phyloP scores from a whole-genome alignment of 2,888 invertebrate species.

The Griposia aprilina region DNA sequence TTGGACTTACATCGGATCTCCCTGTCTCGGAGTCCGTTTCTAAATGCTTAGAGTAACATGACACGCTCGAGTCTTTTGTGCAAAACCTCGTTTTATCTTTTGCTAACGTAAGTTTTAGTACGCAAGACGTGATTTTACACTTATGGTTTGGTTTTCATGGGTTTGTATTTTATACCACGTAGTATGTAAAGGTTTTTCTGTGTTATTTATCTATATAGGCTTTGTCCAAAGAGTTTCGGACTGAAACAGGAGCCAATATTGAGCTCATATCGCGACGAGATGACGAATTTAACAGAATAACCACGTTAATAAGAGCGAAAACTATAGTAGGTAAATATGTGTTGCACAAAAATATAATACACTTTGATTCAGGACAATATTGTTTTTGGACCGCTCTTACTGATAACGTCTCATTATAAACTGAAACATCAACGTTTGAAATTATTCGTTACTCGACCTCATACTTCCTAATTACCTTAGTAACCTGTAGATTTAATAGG shows the following conservation, averaged over 20 bases:
- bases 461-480: constrained; percentile 19
- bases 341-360: not conserved
- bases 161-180: not conserved
- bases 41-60: constrained; percentile 48
- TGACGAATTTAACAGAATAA: not conserved
- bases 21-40: constrained; percentile 37
- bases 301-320: not conserved
- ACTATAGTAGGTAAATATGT: not conserved
- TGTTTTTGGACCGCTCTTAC: not conserved
- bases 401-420: not conserved
- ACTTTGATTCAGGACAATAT: not conserved
- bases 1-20: constrained; percentile 44
- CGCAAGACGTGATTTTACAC: constrained; percentile 15
- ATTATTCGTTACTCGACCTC: not conserved
- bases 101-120: constrained; percentile 17
- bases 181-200: too few species aligned
- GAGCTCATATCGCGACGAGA: not conserved
- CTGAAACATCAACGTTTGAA: not conserved
- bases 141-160: not conserved
- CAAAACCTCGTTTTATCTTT: constrained; percentile 43
- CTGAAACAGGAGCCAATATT: too few species aligned
- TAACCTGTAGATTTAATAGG: constrained; percentile 24
- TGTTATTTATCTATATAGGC: not conserved
- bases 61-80: constrained; percentile 38
- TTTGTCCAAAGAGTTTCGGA: not conserved